Conservation (phyloP, 2,113 vertebrate genomes). For the Malurus alboscapulatus region DNA sequence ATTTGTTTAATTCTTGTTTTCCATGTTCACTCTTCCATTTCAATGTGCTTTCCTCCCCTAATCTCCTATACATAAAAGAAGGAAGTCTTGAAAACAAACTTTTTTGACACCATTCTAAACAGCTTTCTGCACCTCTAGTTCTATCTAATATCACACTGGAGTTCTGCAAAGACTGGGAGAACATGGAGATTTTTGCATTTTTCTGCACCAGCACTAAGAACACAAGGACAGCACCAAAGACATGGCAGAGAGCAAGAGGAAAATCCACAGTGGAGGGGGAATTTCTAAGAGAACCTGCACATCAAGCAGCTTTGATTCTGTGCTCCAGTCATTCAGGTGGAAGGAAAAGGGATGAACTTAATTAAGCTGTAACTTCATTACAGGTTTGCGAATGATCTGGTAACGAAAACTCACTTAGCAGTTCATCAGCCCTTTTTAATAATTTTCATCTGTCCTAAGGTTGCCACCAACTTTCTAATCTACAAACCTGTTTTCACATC, state of each 20-base stretch:
- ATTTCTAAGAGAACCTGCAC: not conserved
- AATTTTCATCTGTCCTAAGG: not conserved
- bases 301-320: not conserved
- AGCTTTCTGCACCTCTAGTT: not conserved
- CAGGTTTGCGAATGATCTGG: not conserved
- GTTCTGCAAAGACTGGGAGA: not conserved
- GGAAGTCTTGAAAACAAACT: not conserved
- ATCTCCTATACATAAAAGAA: not conserved
- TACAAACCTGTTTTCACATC: not conserved
- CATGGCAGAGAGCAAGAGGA: not conserved
- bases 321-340: not conserved
- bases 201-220: not conserved
- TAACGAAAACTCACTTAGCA: not conserved
- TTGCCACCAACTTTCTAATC: not conserved
- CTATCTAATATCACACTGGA: not conserved
- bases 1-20: constrained; percentile 52
- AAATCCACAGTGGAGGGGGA: not conserved
- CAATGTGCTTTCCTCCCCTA: not conserved
- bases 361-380: not conserved
- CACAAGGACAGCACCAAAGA: not conserved
- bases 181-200: not conserved
- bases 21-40: not conserved
- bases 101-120: not conserved
- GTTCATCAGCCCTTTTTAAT: not conserved
- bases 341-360: not conserved